Conservation (phyloP, 2,888 invertebrate species). For the Volucella inflata region DNA sequence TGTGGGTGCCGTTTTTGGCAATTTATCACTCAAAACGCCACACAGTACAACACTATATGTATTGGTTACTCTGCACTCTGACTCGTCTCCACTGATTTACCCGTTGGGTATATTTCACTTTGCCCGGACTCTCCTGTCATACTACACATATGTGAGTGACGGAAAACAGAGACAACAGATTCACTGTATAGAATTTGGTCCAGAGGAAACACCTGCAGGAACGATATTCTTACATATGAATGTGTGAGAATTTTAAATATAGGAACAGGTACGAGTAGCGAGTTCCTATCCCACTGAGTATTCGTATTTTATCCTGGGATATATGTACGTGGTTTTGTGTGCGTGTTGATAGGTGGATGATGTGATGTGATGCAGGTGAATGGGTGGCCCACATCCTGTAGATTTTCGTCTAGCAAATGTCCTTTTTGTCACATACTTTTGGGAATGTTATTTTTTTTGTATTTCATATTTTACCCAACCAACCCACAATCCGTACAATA, state of each 20-base stretch:
- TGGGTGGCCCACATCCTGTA: slow-evolving; percentile 31
- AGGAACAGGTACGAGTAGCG: neutral
- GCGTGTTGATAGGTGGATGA: slow-evolving; percentile 43
- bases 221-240: slow-evolving; percentile 26
- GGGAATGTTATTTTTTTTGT: slow-evolving; percentile 40
- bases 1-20: slow-evolving; percentile 51
- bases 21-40: slow-evolving; percentile 69
- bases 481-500: neutral
- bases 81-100: slow-evolving; percentile 33
- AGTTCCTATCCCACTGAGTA: too few species aligned
- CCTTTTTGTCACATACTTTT: slow-evolving; percentile 69
- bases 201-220: slow-evolving; percentile 34
- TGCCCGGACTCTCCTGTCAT: slow-evolving; percentile 26
- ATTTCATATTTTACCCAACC: neutral
- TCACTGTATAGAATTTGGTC: slow-evolving; percentile 62
- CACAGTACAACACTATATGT: slow-evolving; percentile 27
- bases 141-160: too few species aligned
- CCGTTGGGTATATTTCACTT: slow-evolving; percentile 29
- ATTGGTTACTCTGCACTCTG: slow-evolving; percentile 32
- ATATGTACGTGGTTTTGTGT: slow-evolving; percentile 25
- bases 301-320: slow-evolving; percentile 1
- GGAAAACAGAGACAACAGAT: slow-evolving; percentile 41
- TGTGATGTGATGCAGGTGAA: slow-evolving; percentile 50
- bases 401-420: slow-evolving; percentile 60
- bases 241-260: neutral